A percentile compares a stretch with the other conserved stretches of the same genome.
Conservation (phyloP, 2,113 vertebrate genomes). For the Muscicapa adusta region DNA sequence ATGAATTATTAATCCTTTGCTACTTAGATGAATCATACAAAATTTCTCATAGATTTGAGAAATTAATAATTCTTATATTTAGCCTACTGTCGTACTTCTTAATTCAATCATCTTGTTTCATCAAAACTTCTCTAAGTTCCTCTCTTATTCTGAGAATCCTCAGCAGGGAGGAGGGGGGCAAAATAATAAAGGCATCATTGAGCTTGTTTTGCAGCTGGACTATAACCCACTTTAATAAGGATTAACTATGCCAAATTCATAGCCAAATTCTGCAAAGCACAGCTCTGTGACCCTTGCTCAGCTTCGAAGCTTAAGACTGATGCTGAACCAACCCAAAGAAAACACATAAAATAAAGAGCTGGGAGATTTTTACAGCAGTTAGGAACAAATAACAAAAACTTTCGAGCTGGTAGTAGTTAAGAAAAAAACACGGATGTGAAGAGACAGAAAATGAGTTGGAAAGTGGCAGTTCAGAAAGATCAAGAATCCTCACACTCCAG, state of each 20-base stretch:
- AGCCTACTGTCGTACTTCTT: neutral
- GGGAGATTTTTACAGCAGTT: neutral
- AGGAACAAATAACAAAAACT: neutral
- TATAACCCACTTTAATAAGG: neutral
- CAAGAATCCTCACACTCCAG: neutral
- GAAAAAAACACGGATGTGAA: neutral
- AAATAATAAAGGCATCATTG: neutral
- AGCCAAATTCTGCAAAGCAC: neutral
- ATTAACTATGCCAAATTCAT: neutral
- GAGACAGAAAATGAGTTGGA: neutral
- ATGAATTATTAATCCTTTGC: slow-evolving; percentile 62
- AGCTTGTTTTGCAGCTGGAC: neutral
- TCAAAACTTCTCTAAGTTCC: neutral
- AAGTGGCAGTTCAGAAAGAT: neutral
- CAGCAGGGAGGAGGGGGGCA: fast-evolving
- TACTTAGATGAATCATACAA: slow-evolving; percentile 41
- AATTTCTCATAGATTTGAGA: slow-evolving; percentile 28
- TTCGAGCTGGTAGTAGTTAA: neutral
- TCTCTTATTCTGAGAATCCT: neutral
- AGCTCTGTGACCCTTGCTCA: neutral
- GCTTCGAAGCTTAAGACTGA: neutral
- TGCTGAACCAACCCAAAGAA: neutral
- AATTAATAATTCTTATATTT: slow-evolving; percentile 10
- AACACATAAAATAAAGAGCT: neutral
- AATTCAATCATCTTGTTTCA: neutral